Percentiles rank a stretch among this genome's conserved stretches.
phyloP scores from a whole-genome alignment of 1,140 invertebrate genomes.

The Drosophila baimaii region DNA sequence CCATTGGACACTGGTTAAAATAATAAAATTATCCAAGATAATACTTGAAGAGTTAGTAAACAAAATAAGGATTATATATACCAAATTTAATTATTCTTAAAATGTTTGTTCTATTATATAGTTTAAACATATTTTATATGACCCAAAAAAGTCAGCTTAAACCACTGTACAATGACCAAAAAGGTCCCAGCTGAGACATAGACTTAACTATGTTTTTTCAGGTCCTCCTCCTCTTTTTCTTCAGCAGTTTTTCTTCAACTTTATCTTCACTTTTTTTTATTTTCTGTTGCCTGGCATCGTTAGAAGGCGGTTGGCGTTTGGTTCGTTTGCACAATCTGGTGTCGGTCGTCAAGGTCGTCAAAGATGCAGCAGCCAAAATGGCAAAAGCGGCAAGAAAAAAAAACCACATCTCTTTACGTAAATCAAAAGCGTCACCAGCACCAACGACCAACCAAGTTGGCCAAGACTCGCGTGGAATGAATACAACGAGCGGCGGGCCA shows the following conservation, averaged over 20 bases:
- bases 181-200: constrained; percentile 28
- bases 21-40: background rate
- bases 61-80: no score
- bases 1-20: constrained; percentile 3
- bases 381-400: constrained; percentile 32
- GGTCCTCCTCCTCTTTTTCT: no score
- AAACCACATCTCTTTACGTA: constrained; percentile 31
- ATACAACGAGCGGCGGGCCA: constrained; percentile 34
- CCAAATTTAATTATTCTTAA: background rate
- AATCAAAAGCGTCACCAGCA: constrained; percentile 49
- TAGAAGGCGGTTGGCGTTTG: constrained; percentile 45
- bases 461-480: constrained; percentile 37
- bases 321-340: constrained; percentile 44
- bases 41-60: background rate
- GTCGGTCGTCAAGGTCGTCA: constrained; percentile 53
- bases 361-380: constrained; percentile 44
- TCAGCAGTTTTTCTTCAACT: constrained; percentile 33
- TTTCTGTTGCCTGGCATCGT: constrained; percentile 28
- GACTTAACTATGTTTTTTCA: constrained; percentile 29
- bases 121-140: no score
- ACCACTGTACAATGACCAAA: constrained; percentile 18
- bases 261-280: constrained; percentile 29
- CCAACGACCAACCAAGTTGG: constrained; percentile 21
- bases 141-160: no score
- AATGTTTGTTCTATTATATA: background rate